Base-by-base conservation (phyloP, 2,113 vertebrate species). In the Cinclus mexicanus region DNA sequence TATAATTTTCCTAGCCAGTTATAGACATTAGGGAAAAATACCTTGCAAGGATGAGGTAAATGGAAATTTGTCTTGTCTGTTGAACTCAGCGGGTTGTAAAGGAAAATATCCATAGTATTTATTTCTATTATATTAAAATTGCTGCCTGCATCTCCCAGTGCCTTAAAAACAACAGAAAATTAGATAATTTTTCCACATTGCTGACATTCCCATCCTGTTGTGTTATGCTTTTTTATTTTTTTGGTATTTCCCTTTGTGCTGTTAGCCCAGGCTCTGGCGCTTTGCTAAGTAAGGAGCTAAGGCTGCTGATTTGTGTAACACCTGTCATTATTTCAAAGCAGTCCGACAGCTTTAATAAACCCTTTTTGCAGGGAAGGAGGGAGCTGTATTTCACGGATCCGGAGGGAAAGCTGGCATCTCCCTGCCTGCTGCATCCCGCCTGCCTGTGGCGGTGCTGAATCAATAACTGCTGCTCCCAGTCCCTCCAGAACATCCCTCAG, bases 311-410 rank as follows among this genome's bases (percentile, higher is more conserved):
- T 95, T 87, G 87, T 69, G 75, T 81, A 97, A 70, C 69, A 85
- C 76, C 89, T 95, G 91, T 72, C 94, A 67, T 76, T 89, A 93
- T 69, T 84, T 71, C 76, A 25, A 49, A 87, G 86, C 55, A 50
- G 63, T 84, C 53, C 4, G 29, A 96, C 85, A 96, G 93, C 69
- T 97, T 97, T 95, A 97, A 97, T 94, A 97, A 96, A 95, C 81
- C 55, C 39, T 49, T 67, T 95, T 91, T 94, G 25, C 67, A 90
- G 79, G 55, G 72, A 63, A 83, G 90, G 57, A 63, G 22, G 5
- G 67, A 94, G 67, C n/a, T 2, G 4, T 57, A 55, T 69, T 84
- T 87, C 77, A 71, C 1, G 15, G 8, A 28, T 53, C 85, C 6
- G 0, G 25, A 19, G 83, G 91, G 61, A 74, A 82, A 61, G 28